These are phyloP conservation scores for Ardeotis arabs DNA, from an alignment of 2,113 vertebrate genomes.

Conservation along the genomic window DNA sequence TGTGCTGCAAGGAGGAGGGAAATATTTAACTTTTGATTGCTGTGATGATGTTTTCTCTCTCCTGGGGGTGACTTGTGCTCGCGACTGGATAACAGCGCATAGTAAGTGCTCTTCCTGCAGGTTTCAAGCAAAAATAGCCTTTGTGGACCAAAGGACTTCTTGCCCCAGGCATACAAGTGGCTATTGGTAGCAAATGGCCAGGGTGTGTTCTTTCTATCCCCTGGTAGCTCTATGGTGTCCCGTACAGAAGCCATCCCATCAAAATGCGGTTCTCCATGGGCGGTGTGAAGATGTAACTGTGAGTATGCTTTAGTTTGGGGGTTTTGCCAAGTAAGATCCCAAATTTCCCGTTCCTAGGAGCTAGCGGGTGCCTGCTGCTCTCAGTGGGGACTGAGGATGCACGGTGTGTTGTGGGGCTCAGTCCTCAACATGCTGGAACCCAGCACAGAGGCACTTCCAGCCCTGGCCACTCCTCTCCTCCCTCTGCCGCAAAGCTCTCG, in stretches of 20 bases:
- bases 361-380: too few species aligned
- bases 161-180: background rate
- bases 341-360: background rate
- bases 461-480: background rate
- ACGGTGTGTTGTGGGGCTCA: background rate
- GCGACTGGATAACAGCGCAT: background rate
- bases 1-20: background rate
- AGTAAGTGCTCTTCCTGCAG: background rate
- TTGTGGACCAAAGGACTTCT: background rate
- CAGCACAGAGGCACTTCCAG: background rate
- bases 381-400: fast-evolving
- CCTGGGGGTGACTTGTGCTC: background rate
- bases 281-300: background rate
- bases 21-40: background rate
- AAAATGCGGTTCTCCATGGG: background rate
- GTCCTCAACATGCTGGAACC: fast-evolving
- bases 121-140: background rate
- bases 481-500: background rate
- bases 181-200: background rate
- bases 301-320: fast-evolving
- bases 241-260: background rate
- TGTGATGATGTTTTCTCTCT: background rate
- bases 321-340: background rate
- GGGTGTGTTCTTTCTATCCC: background rate
- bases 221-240: too few species aligned